Base-by-base conservation (phyloP, 2,888 invertebrate species). In the Ichneumoninae sp. region DNA sequence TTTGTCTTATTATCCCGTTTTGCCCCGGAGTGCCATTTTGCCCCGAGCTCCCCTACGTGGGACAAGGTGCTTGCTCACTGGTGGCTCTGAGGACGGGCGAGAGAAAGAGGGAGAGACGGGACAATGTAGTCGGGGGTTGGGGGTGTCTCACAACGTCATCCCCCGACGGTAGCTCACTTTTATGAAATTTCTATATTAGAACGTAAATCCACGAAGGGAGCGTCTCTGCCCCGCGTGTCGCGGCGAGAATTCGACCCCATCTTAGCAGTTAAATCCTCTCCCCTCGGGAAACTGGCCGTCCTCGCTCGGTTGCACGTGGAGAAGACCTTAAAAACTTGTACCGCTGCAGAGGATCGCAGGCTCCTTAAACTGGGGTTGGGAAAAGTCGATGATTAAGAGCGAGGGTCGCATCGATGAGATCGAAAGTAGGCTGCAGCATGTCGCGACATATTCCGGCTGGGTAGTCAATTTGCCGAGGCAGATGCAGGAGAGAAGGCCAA, bases 181-280 rank as follows among this genome's bases (percentile, higher is more conserved):
- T 86, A 88, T 88, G 87, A 87, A 88, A 87, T 88, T 89, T 88
- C 86, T 87, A 85, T 88, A 89, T 89, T 86, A 87, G 84, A 85
- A 81, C 87, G 85, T 86, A 88, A 88, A 87, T 88, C 85, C 66
- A 77, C 57, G 68, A 26, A 10, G 44, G 33, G 66, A 71, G 76
- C 69, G 69, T 75, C 82, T 75, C 22, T 0, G 3, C 68, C 75
- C 70, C 63, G 80, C 76, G 66, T 80, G 66, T 76, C 79, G 44
- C 69, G 73, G 57, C 80, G 63, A 74, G 73, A 83, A 85, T 83
- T 83, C 65, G 73, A 75, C 83, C 80, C 71, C 76, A 60, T 83
- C 66, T 50, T 83, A 68, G 54, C 74, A 80, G 65, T 79, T 81
- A 78, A 78, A 75, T 16, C 66, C 36, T 13, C 26, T 47, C 47